Conservation (phyloP, 1,140 invertebrate species). For the Agrypnia vestita region DNA sequence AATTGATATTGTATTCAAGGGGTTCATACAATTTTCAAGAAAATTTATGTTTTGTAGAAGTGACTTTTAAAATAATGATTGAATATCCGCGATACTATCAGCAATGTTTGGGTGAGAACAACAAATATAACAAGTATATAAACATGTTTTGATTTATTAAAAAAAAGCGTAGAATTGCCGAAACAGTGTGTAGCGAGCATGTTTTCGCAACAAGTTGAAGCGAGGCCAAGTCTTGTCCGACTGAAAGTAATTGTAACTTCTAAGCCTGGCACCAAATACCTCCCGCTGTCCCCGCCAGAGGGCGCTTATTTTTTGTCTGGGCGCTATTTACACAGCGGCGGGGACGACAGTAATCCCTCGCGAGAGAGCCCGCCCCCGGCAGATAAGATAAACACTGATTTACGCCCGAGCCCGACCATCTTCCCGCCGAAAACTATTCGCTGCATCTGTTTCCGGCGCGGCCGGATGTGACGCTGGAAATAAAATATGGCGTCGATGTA, state of each 20-base stretch:
- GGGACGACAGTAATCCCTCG: conserved; percentile 36
- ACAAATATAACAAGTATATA: no score
- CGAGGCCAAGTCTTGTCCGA: neutral
- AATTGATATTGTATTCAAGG: no score
- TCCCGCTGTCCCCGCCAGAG: neutral
- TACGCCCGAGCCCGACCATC: conserved; percentile 28
- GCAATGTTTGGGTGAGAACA: no score
- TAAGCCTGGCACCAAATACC: neutral
- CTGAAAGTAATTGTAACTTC: neutral
- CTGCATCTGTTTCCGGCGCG: conserved; percentile 45
- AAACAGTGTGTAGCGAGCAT: neutral
- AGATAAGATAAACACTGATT: conserved; percentile 54
- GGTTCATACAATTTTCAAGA: no score
- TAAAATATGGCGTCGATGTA: conserved; percentile 44
- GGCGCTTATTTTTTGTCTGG: conserved; percentile 31
- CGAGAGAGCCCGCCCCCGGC: conserved; percentile 22
- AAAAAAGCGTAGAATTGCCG: neutral
- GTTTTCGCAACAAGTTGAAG: conserved; percentile 23
- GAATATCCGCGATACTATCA: no score
- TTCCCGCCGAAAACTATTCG: conserved; percentile 45
- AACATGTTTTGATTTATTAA: no score
- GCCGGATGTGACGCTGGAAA: conserved; percentile 25
- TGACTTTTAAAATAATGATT: no score
- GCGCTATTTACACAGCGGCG: conserved; percentile 43
- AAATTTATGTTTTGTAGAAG: no score